Evolutionary conservation across 2,113 vertebrate genomes (phyloP).

Genomic region (Colinus virginianus): DNA sequence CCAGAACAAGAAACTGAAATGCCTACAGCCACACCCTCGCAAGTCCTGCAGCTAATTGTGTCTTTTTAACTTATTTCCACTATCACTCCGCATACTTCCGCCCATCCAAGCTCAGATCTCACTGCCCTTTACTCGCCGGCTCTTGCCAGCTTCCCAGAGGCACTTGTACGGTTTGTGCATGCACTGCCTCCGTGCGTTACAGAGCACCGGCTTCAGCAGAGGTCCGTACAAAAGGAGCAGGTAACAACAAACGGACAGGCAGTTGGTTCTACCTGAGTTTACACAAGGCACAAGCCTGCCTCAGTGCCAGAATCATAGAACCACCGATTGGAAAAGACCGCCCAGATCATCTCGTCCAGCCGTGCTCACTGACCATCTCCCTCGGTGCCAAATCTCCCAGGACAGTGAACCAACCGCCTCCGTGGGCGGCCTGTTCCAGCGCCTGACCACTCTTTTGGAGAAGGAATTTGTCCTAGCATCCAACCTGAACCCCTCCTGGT

Average conservation of each 20-base stretch:
- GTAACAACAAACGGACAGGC: not conserved
- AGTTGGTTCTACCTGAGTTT: not conserved
- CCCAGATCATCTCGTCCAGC: too few species aligned
- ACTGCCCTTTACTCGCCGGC: not conserved
- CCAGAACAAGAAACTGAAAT: not conserved
- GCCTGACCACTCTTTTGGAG: too few species aligned
- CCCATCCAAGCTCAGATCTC: too few species aligned
- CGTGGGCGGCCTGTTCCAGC: too few species aligned
- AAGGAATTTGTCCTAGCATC: too few species aligned
- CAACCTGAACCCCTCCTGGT: too few species aligned
- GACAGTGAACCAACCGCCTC: too few species aligned
- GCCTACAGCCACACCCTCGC: not conserved
- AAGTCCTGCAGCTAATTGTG: not conserved
- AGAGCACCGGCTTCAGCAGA: not conserved
- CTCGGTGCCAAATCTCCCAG: too few species aligned
- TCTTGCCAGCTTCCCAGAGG: not conserved
- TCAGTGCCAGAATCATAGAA: not conserved
- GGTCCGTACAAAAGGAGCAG: not conserved
- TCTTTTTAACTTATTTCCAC: not conserved
- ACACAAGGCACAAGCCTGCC: not conserved
- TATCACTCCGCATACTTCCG: too few species aligned
- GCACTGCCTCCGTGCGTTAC: not conserved
- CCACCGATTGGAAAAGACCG: too few species aligned
- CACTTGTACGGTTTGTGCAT: too few species aligned
- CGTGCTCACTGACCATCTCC: too few species aligned